Conservation (phyloP, 1,140 invertebrate genomes). For the Hyphantria cunea region DNA sequence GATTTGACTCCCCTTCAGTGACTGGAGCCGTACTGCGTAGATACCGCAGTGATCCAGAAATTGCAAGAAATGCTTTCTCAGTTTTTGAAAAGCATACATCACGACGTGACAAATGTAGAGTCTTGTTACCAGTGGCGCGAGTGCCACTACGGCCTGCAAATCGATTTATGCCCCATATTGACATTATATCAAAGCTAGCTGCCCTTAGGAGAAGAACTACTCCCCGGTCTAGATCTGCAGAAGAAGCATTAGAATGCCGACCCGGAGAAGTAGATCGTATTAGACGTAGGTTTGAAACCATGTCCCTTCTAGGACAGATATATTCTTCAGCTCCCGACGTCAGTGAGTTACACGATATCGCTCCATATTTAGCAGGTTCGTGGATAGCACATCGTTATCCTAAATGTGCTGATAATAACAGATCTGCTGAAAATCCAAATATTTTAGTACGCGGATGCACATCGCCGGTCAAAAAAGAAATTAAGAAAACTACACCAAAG, state of each 20-base stretch:
- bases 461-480: slow-evolving; percentile 69
- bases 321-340: slow-evolving; percentile 92
- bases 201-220: slow-evolving; percentile 83
- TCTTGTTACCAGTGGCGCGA: slow-evolving; percentile 84
- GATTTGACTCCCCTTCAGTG: slow-evolving; percentile 85
- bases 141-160: slow-evolving; percentile 85
- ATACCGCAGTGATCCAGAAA: slow-evolving; percentile 89
- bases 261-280: slow-evolving; percentile 87
- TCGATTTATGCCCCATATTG: slow-evolving; percentile 92
- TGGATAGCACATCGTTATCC: slow-evolving; percentile 91
- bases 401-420: slow-evolving; percentile 84
- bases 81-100: slow-evolving; percentile 69
- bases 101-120: slow-evolving; percentile 75
- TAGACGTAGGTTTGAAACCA: slow-evolving; percentile 85
- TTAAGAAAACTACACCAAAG: slow-evolving; percentile 42
- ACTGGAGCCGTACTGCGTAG: slow-evolving; percentile 81
- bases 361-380: slow-evolving; percentile 87
- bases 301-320: slow-evolving; percentile 89
- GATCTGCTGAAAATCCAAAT: slow-evolving; percentile 83
- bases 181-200: slow-evolving; percentile 92
- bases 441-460: slow-evolving; percentile 56
- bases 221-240: slow-evolving; percentile 60
- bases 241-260: slow-evolving; percentile 81
- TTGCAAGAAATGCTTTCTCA: slow-evolving; percentile 83
- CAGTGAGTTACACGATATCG: slow-evolving; percentile 88